These are phyloP conservation scores for Naja naja DNA, from an alignment of 2,113 vertebrate species.

Conservation along the genomic window DNA sequence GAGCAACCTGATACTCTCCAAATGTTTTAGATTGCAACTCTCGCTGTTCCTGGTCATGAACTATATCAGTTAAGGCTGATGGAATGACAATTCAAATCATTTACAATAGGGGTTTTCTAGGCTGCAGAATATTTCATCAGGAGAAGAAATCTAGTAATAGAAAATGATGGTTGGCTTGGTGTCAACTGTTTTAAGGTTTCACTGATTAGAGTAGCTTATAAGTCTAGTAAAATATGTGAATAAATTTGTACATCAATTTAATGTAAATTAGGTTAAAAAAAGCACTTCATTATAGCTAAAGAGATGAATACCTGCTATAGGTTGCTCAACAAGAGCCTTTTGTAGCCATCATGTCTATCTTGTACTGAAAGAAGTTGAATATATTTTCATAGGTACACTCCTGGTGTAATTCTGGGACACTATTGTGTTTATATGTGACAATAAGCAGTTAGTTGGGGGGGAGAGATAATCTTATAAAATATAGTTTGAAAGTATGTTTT, in stretches of 20 bases:
- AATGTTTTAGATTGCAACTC: background rate
- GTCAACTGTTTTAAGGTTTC: background rate
- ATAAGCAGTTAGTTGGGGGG: background rate
- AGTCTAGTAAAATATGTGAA: background rate
- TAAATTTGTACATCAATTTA: background rate
- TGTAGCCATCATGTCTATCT: background rate
- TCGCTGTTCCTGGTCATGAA: background rate
- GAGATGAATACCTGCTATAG: slow-evolving; percentile 20
- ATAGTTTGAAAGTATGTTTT: background rate
- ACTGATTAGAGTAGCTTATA: background rate
- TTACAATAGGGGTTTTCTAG: background rate
- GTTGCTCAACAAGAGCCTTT: slow-evolving; percentile 21
- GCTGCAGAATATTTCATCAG: background rate
- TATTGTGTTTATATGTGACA: background rate
- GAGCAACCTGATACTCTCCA: background rate
- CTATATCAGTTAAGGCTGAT: background rate
- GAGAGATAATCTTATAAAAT: background rate
- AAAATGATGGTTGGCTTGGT: background rate
- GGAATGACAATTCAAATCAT: background rate
- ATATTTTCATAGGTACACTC: background rate
- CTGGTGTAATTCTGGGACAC: slow-evolving; percentile 1
- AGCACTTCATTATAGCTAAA: background rate
- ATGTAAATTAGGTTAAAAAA: slow-evolving; percentile 14
- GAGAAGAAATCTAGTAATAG: background rate
- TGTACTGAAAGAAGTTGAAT: slow-evolving; percentile 18